phyloP scores from a whole-genome alignment of 2,888 invertebrate species.

The Yponomeuta plumbellus region DNA sequence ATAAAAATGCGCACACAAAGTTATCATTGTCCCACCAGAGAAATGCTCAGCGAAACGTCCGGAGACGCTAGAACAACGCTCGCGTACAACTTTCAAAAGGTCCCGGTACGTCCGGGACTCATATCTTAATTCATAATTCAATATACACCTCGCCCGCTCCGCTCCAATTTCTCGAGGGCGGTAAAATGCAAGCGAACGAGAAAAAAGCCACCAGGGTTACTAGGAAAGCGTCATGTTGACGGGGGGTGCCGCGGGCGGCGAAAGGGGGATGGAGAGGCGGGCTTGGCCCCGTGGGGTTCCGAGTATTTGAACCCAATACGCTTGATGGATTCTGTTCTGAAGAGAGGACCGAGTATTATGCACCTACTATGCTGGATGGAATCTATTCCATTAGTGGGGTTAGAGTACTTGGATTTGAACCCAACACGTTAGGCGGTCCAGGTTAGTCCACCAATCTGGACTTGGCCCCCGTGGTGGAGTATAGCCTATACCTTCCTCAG shows the following conservation, averaged over 20 bases:
- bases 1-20: neutral
- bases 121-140: slow-evolving; percentile 69
- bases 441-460: too few species aligned
- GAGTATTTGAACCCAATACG: neutral
- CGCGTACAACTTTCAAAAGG: slow-evolving; percentile 8
- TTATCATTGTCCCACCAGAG: neutral
- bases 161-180: slow-evolving; percentile 36
- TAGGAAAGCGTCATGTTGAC: slow-evolving; percentile 20
- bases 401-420: too few species aligned
- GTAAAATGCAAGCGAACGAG: slow-evolving; percentile 62
- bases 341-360: too few species aligned
- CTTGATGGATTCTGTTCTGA: too few species aligned
- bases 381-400: too few species aligned
- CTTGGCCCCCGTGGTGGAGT: too few species aligned
- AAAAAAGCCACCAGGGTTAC: slow-evolving; percentile 55
- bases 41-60: neutral
- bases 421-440: too few species aligned
- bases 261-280: slow-evolving; percentile 25
- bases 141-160: slow-evolving; percentile 42
- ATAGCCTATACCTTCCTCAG: too few species aligned
- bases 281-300: slow-evolving; percentile 17
- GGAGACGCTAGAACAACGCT: neutral
- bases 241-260: slow-evolving; percentile 25
- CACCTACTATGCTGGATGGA: too few species aligned
- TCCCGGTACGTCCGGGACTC: slow-evolving; percentile 26